Base-by-base conservation (phyloP, 2,797 vertebrate species). In the Urocyon cinereoargenteus region DNA sequence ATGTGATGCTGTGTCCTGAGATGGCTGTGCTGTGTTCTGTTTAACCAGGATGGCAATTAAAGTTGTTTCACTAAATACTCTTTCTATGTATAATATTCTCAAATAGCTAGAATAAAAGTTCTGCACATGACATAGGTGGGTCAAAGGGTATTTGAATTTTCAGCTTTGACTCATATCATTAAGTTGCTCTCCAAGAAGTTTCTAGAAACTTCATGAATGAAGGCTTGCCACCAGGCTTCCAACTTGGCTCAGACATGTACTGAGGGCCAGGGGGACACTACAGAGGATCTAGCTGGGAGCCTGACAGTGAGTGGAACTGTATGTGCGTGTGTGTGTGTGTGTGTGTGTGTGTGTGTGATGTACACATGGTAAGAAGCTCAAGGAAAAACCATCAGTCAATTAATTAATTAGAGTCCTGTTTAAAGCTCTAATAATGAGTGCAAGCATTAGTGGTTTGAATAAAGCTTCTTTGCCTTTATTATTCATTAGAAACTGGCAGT, bases 401-500 rank as follows among this genome's bases (percentile, higher is more conserved):
- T 95, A 86, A 77, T 90, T 81, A 90, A 90, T 86, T 61, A 72
- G 91, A 92, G 57, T 82, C 64, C 73, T 85, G 13, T 68, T 94
- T 95, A 61, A 88, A 96, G 77, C 55, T 94, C 31, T 93, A 53
- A 94, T 94, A 85, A 96, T 92, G 31, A 94, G 59, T 92, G 77
- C 53, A 92, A 92, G 91, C 57, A 81, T 94, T 94, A 91, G 81
- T 70, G 70, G 64, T 86, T 96, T 96, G 94, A 91, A 82, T 82
- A 84, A 92, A 94, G 22, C 77, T 78, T 61, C 51, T 95, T 75
- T 93, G 79, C 72, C 49, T 95, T 97, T 90, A 95, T 96, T 95
- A 95, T 87, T 95, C 91, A 95, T 92, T 93, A 96, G 94, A 82
- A 90, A 88, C 91, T 92, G 72, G 70, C 93, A 95, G 91, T 97